A percentile compares a stretch with the other conserved stretches of the same genome.
These are phyloP conservation scores for Cyanoliseus patagonus DNA, from an alignment of 2,113 vertebrate species.

Conservation along the genomic window DNA sequence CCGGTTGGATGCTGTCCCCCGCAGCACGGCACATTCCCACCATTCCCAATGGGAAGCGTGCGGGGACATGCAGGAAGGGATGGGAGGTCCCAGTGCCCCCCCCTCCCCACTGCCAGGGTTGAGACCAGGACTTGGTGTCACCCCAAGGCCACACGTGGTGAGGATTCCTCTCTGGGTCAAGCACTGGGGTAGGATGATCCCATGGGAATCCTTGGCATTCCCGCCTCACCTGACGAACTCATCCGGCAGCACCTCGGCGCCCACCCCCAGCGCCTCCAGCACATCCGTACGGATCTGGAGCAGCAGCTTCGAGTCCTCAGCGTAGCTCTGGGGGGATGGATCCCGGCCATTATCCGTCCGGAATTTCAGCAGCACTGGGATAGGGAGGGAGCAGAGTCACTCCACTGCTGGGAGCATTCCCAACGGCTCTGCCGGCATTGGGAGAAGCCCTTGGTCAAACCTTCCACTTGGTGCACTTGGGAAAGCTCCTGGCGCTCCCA, in stretches of 20 bases:
- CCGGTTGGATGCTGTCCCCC: background rate
- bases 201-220: background rate
- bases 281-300: slow-evolving; percentile 83
- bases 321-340: slow-evolving; percentile 75
- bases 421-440: background rate
- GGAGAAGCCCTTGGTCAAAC: background rate
- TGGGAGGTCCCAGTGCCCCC: background rate
- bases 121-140: background rate
- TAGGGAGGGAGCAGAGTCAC: background rate
- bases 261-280: slow-evolving; percentile 76
- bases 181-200: background rate
- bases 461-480: background rate
- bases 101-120: no score
- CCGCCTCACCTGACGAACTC: slow-evolving; percentile 82
- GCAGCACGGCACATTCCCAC: slow-evolving; percentile 4
- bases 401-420: background rate
- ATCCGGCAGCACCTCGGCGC: slow-evolving; percentile 77
- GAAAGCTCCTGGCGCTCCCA: background rate
- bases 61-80: background rate
- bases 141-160: rapidly evolving
- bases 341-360: slow-evolving; percentile 87
- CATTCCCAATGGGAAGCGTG: slow-evolving; percentile 40
- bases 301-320: slow-evolving; percentile 77
- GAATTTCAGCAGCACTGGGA: slow-evolving; percentile 89
- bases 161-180: background rate